phyloP scores from a whole-genome alignment of 2,888 invertebrate species.

The Standfussiana lucernea region DNA sequence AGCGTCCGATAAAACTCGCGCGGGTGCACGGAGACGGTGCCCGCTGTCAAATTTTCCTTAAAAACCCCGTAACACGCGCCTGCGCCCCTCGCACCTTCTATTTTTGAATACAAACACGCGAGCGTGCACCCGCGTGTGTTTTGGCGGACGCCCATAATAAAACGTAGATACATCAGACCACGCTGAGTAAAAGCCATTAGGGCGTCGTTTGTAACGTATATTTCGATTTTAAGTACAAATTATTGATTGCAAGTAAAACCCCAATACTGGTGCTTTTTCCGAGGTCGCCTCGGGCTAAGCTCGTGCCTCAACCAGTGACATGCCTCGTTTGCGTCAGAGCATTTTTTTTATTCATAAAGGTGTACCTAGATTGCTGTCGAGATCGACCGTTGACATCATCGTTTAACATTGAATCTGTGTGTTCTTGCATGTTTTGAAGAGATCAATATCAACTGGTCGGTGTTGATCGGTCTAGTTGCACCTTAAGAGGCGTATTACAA shows the following conservation, averaged over 20 bases:
- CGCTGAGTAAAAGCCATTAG: slow-evolving; percentile 21
- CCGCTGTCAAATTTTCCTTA: neutral
- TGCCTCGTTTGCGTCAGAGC: slow-evolving; percentile 5
- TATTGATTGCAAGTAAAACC: slow-evolving; percentile 18
- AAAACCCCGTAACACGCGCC: neutral
- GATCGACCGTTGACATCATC: slow-evolving; percentile 5
- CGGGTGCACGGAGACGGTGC: neutral
- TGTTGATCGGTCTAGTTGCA: slow-evolving; percentile 1
- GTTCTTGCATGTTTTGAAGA: neutral
- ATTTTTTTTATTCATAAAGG: neutral
- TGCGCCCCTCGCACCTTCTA: neutral
- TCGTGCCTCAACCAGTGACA: neutral
- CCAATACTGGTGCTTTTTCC: slow-evolving; percentile 5
- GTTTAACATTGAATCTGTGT: neutral
- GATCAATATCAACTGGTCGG: neutral
- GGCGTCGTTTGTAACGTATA: slow-evolving; percentile 8
- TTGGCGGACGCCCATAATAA: neutral
- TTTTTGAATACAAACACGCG: neutral
- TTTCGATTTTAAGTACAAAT: slow-evolving; percentile 57
- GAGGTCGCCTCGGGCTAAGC: neutral
- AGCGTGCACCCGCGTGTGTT: neutral
- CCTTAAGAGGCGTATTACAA: too few species aligned
- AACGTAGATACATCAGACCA: slow-evolving; percentile 44
- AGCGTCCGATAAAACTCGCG: neutral
- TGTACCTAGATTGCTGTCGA: neutral